phyloP scores from a whole-genome alignment of 2,888 invertebrate genomes.

The Heteropelma amictum region DNA sequence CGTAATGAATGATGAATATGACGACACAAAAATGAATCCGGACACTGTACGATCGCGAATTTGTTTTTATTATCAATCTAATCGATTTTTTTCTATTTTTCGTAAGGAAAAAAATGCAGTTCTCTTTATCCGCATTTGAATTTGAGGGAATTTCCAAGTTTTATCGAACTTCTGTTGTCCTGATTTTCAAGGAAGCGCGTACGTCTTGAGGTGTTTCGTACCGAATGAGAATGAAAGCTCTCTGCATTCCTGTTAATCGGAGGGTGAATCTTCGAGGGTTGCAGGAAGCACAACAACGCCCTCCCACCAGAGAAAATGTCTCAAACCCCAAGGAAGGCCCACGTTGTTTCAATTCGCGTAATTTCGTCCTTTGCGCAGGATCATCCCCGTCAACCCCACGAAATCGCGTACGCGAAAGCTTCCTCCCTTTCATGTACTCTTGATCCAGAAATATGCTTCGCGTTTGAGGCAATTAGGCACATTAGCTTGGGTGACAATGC shows the following conservation, averaged over 20 bases:
- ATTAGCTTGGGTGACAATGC: slow-evolving; percentile 64
- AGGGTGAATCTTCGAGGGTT: slow-evolving; percentile 64
- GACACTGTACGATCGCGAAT: too few relatives aligned
- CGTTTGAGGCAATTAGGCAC: slow-evolving; percentile 76
- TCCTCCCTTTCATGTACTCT: slow-evolving; percentile 63
- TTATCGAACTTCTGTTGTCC: slow-evolving; percentile 48
- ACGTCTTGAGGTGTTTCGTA: slow-evolving; percentile 46
- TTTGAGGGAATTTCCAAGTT: neutral
- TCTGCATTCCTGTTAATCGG: slow-evolving; percentile 61
- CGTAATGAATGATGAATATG: too few relatives aligned
- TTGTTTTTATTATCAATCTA: too few relatives aligned
- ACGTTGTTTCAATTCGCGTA: too few relatives aligned
- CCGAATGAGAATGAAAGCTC: slow-evolving; percentile 18
- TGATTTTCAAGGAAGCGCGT: slow-evolving; percentile 46
- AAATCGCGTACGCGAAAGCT: slow-evolving; percentile 55
- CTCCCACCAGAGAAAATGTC: neutral
- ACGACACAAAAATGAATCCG: too few relatives aligned
- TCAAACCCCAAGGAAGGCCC: too few relatives aligned
- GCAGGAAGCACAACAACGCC: slow-evolving; percentile 34
- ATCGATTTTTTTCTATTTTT: too few relatives aligned
- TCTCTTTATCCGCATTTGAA: too few relatives aligned
- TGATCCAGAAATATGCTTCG: slow-evolving; percentile 75
- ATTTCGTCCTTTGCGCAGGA: slow-evolving; percentile 45
- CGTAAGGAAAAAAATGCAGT: neutral
- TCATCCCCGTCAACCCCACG: neutral